Percentiles rank a stretch among this genome's conserved stretches.
phyloP scores from a whole-genome alignment of 2,888 invertebrate genomes.

The Syrista parreyssii region DNA sequence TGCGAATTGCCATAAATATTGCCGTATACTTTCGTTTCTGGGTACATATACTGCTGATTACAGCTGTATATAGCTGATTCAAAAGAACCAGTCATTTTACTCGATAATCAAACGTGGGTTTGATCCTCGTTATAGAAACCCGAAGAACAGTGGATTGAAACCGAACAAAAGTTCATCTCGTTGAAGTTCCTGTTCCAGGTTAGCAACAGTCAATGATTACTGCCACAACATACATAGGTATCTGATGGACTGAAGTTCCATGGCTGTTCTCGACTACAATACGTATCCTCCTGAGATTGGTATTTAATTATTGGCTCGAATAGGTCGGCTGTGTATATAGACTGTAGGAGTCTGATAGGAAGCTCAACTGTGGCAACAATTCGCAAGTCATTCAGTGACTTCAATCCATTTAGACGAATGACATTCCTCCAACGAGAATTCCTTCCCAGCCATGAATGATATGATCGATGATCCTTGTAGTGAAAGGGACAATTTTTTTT shows the following conservation, averaged over 20 bases:
- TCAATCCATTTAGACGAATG: background rate
- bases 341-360: background rate
- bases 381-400: background rate
- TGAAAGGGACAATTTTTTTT: background rate
- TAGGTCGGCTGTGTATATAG: background rate
- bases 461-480: background rate
- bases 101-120: background rate
- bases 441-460: background rate
- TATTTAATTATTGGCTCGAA: constrained; percentile 5
- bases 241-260: background rate
- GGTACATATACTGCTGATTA: background rate
- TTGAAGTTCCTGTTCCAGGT: constrained; percentile 24
- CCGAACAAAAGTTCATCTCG: constrained; percentile 35
- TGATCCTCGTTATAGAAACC: constrained; percentile 17
- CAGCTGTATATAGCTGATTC: background rate
- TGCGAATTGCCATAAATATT: background rate
- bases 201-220: background rate
- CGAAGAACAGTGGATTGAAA: constrained; percentile 15
- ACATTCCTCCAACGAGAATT: background rate
- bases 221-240: background rate
- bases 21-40: background rate
- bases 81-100: background rate
- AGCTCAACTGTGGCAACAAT: background rate
- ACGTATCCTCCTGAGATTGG: background rate
- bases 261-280: background rate